These are phyloP conservation scores for Nephila pilipes DNA, from an alignment of 1,140 invertebrate species.

Conservation along the genomic window DNA sequence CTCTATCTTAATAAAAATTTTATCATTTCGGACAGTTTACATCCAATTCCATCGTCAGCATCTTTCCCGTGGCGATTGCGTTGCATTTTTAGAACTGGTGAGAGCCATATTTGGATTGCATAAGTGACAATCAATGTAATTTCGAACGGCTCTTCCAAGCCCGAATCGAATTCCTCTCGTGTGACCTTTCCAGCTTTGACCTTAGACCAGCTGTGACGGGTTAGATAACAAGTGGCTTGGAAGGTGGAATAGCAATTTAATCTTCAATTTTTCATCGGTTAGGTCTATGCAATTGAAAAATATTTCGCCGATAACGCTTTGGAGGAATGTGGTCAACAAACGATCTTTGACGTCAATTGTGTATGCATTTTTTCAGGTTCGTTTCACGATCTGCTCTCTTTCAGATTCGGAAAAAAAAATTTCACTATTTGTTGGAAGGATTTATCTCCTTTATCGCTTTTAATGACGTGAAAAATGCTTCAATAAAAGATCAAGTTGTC, in stretches of 20 bases:
- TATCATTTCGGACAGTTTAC: conserved; percentile 24
- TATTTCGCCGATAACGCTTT: background rate
- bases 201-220: background rate
- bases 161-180: background rate
- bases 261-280: conserved; percentile 8
- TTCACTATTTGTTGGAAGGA: too few relatives aligned
- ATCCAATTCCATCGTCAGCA: background rate
- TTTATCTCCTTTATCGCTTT: too few relatives aligned
- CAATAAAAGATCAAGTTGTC: too few relatives aligned
- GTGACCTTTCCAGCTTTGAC: background rate
- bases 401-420: too few relatives aligned
- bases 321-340: background rate
- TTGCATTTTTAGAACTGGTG: background rate
- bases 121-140: background rate
- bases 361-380: background rate
- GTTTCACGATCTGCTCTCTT: background rate
- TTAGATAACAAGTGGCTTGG: background rate
- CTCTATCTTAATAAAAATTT: background rate
- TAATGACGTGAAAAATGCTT: too few relatives aligned
- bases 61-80: background rate
- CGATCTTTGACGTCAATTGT: conserved; percentile 12
- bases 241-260: conserved; percentile 10
- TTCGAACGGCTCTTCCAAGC: background rate
- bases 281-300: background rate
- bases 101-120: background rate